These are phyloP conservation scores for Drosophila infuscata DNA, from an alignment of 2,888 invertebrate species.

Conservation along the genomic window DNA sequence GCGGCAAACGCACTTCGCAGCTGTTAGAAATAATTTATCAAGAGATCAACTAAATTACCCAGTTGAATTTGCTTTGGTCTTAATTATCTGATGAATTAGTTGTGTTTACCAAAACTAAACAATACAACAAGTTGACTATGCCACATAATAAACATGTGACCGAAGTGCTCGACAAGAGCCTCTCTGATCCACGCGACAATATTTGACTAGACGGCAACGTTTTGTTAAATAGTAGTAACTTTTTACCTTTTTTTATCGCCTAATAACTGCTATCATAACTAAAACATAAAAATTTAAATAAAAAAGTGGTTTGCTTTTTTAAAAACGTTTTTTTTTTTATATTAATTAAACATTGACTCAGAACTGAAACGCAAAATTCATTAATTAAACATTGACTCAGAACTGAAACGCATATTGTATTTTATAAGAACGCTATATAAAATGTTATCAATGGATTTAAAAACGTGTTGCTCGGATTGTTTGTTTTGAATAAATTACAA, in stretches of 20 bases:
- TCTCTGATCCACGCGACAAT: slow-evolving; percentile 7
- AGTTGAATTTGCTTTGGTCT: slow-evolving; percentile 3
- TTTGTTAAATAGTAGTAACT: not conserved
- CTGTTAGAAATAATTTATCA: slow-evolving; percentile 37
- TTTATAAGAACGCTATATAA: not conserved
- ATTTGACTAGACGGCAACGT: slow-evolving; percentile 5
- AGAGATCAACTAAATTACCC: slow-evolving; percentile 30
- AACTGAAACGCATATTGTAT: not conserved
- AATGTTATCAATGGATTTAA: not conserved
- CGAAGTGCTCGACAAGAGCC: not conserved
- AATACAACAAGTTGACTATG: not conserved
- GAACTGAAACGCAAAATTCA: not conserved
- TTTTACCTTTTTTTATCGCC: not conserved
- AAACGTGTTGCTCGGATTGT: not conserved
- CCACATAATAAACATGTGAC: slow-evolving; percentile 9
- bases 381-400: not conserved
- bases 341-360: too few relatives aligned
- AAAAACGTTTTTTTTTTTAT: too few relatives aligned
- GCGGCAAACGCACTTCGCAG: slow-evolving; percentile 28
- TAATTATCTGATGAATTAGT: slow-evolving; percentile 23
- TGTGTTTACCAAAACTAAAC: slow-evolving; percentile 27
- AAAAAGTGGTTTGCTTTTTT: not conserved
- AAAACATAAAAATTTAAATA: too few relatives aligned
- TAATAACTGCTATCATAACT: not conserved
- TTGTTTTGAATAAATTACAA: not conserved